Evolutionary conservation across 2,113 vertebrate species (phyloP).

Genomic region (Gnathonemus longibarbis): DNA sequence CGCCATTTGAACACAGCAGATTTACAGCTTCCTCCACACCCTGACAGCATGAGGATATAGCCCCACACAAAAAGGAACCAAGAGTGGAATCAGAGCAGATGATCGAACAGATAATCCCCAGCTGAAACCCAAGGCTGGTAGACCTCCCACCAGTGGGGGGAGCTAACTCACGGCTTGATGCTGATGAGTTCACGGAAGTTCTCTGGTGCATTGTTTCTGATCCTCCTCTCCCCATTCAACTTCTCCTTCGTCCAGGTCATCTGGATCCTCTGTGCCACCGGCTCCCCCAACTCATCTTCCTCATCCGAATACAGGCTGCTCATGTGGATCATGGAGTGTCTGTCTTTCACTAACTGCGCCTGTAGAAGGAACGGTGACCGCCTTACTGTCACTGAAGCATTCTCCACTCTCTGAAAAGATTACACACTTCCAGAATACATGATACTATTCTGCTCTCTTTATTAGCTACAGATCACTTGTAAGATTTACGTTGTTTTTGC

Average conservation of each 20-base stretch:
- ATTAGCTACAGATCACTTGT: background rate
- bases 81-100: background rate
- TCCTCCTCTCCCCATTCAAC: slow-evolving; percentile 70
- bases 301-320: slow-evolving; percentile 90
- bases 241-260: slow-evolving; percentile 97
- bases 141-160: background rate
- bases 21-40: slow-evolving; percentile 55
- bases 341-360: slow-evolving; percentile 95
- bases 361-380: slow-evolving; percentile 37
- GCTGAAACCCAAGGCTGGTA: background rate
- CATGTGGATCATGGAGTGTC: slow-evolving; percentile 82
- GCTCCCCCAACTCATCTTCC: slow-evolving; percentile 75
- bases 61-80: slow-evolving; percentile 8
- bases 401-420: background rate
- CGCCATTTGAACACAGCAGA: slow-evolving; percentile 15
- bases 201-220: slow-evolving; percentile 68
- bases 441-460: background rate
- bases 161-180: slow-evolving; percentile 83
- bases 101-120: background rate
- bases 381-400: background rate
- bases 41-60: slow-evolving; percentile 45
- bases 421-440: background rate
- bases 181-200: slow-evolving; percentile 89
- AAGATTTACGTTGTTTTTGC: background rate
- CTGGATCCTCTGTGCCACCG: slow-evolving; percentile 77